Percentiles rank a stretch among this genome's conserved stretches.
Conservation (phyloP, 1,140 invertebrate genomes). For the Monochamus saltuarius region DNA sequence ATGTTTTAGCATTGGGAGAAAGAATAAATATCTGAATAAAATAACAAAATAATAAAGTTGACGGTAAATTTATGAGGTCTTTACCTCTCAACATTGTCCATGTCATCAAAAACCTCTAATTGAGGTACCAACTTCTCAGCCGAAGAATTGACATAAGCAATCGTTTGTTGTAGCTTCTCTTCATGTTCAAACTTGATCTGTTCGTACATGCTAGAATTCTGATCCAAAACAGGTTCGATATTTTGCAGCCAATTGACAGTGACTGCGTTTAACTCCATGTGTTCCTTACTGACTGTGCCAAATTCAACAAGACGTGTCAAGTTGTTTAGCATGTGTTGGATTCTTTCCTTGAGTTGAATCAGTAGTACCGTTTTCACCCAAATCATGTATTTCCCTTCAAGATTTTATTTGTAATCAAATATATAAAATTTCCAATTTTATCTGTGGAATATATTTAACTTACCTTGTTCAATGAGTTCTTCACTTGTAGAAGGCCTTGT, state of each 20-base stretch:
- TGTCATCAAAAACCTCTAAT: constrained; percentile 65
- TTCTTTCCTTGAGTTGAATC: constrained; percentile 59
- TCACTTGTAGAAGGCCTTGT: constrained; percentile 68
- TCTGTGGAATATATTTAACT: background rate
- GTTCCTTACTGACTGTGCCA: constrained; percentile 63
- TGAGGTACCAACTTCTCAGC: constrained; percentile 71
- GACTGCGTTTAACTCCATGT: constrained; percentile 65
- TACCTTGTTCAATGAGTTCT: constrained; percentile 64
- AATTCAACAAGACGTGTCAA: constrained; percentile 69
- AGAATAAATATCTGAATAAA: no score
- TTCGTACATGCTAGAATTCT: constrained; percentile 73
- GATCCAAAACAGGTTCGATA: constrained; percentile 71
- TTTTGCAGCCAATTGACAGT: constrained; percentile 72
- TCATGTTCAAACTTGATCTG: constrained; percentile 79
- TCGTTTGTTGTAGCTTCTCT: constrained; percentile 68
- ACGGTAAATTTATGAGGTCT: background rate
- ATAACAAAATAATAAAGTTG: no score
- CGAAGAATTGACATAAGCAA: constrained; percentile 64
- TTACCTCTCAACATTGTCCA: constrained; percentile 61
- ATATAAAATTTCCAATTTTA: background rate
- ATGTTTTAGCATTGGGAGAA: no score
- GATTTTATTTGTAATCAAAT: background rate
- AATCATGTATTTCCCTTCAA: constrained; percentile 54
- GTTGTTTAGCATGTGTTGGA: constrained; percentile 62
- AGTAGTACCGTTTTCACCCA: constrained; percentile 41